phyloP scores from a whole-genome alignment of 2,113 vertebrate genomes.

The Lontra canadensis region DNA sequence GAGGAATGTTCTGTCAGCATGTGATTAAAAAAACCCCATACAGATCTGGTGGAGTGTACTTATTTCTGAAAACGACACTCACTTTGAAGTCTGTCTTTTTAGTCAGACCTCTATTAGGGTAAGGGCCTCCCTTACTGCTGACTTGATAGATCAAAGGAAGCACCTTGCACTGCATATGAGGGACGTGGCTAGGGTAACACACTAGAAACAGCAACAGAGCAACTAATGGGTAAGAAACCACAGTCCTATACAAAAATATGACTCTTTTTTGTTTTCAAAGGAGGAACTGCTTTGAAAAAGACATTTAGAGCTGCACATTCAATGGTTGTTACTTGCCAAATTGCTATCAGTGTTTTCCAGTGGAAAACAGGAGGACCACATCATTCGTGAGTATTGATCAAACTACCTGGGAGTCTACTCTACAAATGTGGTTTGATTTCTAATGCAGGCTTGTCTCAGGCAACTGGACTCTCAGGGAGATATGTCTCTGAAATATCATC shows the following conservation, averaged over 20 bases:
- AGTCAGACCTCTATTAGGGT: conserved; percentile 18
- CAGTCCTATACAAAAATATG: neutral
- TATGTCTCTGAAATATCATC: neutral
- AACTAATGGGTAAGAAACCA: neutral
- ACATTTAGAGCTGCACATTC: neutral
- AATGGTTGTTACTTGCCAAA: neutral
- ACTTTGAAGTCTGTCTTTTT: conserved; percentile 56
- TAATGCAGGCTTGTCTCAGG: neutral
- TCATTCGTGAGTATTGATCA: neutral
- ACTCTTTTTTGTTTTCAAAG: neutral
- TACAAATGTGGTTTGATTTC: conserved; percentile 31
- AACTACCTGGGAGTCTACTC: neutral
- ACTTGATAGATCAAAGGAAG: conserved; percentile 45
- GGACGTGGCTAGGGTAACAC: neutral
- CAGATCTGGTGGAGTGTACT: neutral
- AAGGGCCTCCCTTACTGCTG: conserved; percentile 11
- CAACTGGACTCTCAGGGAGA: neutral
- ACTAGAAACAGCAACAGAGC: neutral
- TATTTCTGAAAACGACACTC: conserved; percentile 44
- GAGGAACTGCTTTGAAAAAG: conserved; percentile 28
- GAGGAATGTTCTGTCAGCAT: neutral
- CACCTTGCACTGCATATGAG: neutral
- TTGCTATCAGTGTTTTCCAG: neutral
- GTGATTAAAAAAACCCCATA: conserved; percentile 1
- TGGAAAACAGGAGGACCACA: neutral